Conservation (phyloP, 2,113 vertebrate genomes). For the Tichodroma muraria region DNA sequence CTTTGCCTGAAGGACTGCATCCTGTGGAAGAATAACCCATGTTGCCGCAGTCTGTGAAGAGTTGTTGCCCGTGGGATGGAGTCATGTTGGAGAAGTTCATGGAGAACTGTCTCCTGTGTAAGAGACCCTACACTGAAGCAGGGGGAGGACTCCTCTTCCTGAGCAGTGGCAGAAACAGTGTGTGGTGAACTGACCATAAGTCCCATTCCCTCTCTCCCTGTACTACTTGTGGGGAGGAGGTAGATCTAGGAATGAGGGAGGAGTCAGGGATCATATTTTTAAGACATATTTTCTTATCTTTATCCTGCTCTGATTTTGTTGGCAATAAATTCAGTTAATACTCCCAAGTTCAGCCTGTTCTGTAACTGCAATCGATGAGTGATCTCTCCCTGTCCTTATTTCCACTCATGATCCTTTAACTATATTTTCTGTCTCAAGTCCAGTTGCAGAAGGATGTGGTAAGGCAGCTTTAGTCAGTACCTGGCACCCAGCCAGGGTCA, state of each 20-base stretch:
- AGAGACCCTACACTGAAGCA: accelerated
- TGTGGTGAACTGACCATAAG: neutral
- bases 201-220: neutral
- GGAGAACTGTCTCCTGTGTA: neutral
- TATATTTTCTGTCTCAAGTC: neutral
- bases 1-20: neutral
- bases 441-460: neutral
- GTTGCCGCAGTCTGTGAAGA: neutral
- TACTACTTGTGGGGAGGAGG: neutral
- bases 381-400: neutral
- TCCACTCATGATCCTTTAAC: neutral
- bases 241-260: neutral
- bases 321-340: neutral
- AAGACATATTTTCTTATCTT: neutral
- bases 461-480: accelerated
- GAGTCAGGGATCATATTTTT: neutral
- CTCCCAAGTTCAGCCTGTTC: neutral
- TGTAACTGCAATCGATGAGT: accelerated
- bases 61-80: neutral
- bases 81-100: neutral
- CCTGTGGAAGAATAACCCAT: neutral
- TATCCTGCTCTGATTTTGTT: neutral
- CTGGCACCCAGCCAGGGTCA: neutral
- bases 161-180: neutral
- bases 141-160: neutral